Percentiles rank a stretch among this genome's conserved stretches.
phyloP scores from a whole-genome alignment of 2,797 vertebrate genomes.

The Ctenosaura bakeri region DNA sequence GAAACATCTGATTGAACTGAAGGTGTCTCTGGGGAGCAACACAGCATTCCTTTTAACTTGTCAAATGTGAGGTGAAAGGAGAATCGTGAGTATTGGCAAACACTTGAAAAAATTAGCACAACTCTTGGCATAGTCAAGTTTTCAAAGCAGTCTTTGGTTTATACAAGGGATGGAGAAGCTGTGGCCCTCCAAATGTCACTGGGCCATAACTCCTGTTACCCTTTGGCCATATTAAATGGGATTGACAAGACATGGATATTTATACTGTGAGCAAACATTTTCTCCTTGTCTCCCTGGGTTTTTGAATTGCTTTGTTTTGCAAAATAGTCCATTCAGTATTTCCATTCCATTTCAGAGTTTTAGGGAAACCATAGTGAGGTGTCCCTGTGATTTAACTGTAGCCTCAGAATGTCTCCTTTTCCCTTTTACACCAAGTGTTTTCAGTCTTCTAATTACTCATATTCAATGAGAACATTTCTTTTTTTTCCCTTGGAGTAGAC shows the following conservation, averaged over 20 bases:
- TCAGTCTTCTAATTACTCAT: conserved; percentile 27
- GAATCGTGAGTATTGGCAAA: not conserved
- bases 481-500: conserved; percentile 42
- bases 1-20: not conserved
- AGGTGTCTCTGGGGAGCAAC: not conserved
- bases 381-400: conserved; percentile 2
- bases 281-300: no score
- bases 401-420: not conserved
- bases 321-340: conserved; percentile 23
- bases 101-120: not conserved
- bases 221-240: not conserved
- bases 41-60: not conserved
- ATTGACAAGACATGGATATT: not conserved
- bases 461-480: conserved; percentile 15
- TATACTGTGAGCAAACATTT: not conserved
- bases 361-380: not conserved
- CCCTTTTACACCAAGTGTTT: not conserved
- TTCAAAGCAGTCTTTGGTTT: not conserved
- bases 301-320: not conserved
- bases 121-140: not conserved
- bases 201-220: not conserved
- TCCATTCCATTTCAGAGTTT: conserved; percentile 7
- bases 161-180: not conserved
- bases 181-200: not conserved
- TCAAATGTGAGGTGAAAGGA: not conserved